Evolutionary conservation across 2,113 vertebrate species (phyloP).

Genomic region (Willisornis vidua): DNA sequence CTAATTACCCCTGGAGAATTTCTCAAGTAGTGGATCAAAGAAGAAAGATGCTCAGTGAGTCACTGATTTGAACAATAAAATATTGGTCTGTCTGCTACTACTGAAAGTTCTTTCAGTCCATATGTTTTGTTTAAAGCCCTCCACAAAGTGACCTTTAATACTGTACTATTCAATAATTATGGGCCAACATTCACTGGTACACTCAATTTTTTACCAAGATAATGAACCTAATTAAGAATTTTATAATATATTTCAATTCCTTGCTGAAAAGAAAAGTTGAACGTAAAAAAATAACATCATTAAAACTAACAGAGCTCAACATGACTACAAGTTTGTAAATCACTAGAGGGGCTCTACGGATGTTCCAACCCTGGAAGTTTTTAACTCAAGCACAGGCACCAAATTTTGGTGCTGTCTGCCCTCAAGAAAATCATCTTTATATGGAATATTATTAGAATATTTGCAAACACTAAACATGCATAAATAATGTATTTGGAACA

Average conservation of each 20-base stretch:
- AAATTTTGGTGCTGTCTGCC: not conserved
- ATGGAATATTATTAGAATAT: constrained; percentile 24
- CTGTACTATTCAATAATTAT: not conserved
- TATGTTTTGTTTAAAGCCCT: not conserved
- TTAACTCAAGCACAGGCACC: not conserved
- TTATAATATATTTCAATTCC: not conserved
- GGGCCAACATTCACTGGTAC: not conserved
- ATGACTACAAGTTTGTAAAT: not conserved
- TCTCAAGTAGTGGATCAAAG: not conserved
- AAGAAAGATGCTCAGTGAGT: not conserved
- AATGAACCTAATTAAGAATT: not conserved
- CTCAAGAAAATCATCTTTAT: not conserved
- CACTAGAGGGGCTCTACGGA: not conserved
- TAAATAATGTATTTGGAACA: constrained; percentile 25
- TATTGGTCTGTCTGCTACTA: not conserved
- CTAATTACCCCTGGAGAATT: not conserved
- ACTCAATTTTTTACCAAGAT: not conserved
- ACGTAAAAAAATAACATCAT: not conserved
- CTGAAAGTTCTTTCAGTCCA: not conserved
- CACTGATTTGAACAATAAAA: not conserved
- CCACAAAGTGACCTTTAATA: not conserved
- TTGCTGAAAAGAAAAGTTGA: not conserved
- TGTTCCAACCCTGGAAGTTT: not conserved
- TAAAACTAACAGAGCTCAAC: not conserved
- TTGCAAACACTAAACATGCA: constrained; percentile 12